Evolutionary conservation across 2,797 vertebrate genomes (phyloP), one percentile per base, ranked within the genome.

Genomic region (Limnodromus scolopaceus): DNA sequence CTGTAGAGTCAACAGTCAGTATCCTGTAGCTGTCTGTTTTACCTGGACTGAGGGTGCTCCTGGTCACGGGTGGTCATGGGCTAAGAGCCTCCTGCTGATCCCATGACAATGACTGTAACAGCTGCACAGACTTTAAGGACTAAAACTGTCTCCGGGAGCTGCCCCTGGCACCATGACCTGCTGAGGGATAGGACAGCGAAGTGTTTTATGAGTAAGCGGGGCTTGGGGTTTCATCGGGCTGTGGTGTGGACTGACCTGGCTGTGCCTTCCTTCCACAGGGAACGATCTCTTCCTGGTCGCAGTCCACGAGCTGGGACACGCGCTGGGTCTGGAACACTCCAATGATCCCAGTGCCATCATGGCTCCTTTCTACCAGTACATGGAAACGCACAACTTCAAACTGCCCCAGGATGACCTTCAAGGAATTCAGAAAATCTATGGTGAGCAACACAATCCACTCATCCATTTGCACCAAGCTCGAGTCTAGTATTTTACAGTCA

Each of bases 321-420:
- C 99, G 0, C 89, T 99, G 97, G 99, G 99, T 10, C 95, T 99
- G 96, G 99, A 99, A 51, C 99, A 99, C 97, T 99, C 99, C 92
- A 99, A 99, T 7, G 99, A 99, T 64, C 99, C 99, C 74, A 99
- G 99, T 6, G 99, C 99, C 49, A 99, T 99, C 97, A 99, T 99
- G 99, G 99, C 99, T 17, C 99, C 99, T 46, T 99, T 99, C 98
- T 99, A 99, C 97, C 99, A 99, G 98, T 99, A 99, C 98, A 99
- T 99, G 99, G 99, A 99, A 97, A 99, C 99, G 0, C 99, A 99
- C 97, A 99, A 99, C 98, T 99, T 99, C 98, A 99, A 99, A 79
- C 99, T 99, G 96, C 99, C 99, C 48, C 98, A 99, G 93, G 99
- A 99, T 48, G 99, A 99, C 96, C 98, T 99, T 96, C 99, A 99